Conservation (phyloP, 2,113 vertebrate species). For the Plectropomus leopardus region DNA sequence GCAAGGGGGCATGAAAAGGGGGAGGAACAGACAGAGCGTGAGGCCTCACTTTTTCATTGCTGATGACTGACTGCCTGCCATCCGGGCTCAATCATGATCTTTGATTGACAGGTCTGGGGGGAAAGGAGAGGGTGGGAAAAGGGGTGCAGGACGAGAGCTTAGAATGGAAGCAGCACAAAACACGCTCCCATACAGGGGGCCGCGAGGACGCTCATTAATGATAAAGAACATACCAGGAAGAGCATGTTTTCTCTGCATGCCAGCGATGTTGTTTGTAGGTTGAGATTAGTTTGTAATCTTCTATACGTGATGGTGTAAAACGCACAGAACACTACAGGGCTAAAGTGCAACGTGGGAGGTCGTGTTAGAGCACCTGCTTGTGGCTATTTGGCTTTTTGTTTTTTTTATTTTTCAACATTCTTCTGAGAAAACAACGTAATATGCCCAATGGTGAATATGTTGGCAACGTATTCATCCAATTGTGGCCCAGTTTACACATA, state of each 20-base stretch:
- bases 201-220: constrained; percentile 74
- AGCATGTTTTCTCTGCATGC: constrained; percentile 70
- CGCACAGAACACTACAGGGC: constrained; percentile 9
- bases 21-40: constrained; percentile 70
- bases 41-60: constrained; percentile 80
- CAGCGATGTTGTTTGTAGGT: constrained; percentile 61
- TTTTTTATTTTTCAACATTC: constrained; percentile 1
- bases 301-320: constrained; percentile 44
- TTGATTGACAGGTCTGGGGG: constrained; percentile 82
- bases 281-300: constrained; percentile 76
- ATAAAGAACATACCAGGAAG: constrained; percentile 76
- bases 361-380: constrained; percentile 20
- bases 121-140: constrained; percentile 73
- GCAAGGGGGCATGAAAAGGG: constrained; percentile 69
- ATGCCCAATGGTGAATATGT: background rate
- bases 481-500: constrained; percentile 29
- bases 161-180: constrained; percentile 76
- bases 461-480: constrained; percentile 6
- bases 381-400: constrained; percentile 35
- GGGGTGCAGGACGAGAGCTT: constrained; percentile 45
- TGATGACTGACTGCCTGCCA: constrained; percentile 83
- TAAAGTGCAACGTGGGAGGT: constrained; percentile 67
- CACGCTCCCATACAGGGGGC: constrained; percentile 57
- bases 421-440: constrained; percentile 6
- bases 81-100: constrained; percentile 78